Evolutionary conservation across 2,113 vertebrate genomes (phyloP).

Genomic region (Trinectes maculatus): DNA sequence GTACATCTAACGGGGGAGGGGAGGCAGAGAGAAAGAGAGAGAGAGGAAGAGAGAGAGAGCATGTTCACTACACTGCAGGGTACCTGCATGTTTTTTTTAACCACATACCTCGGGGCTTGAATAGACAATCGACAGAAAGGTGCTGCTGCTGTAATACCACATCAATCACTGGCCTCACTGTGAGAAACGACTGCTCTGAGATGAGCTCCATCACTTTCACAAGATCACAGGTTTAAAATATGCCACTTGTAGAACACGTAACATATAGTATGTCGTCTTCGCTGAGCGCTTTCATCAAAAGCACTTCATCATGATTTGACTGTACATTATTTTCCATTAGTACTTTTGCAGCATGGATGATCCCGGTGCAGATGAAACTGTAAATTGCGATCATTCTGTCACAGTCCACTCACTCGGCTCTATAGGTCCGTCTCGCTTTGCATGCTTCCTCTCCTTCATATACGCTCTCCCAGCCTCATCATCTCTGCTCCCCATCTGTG

Average conservation of each 20-base stretch:
- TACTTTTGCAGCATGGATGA: slow-evolving; percentile 5
- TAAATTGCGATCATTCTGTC: not conserved
- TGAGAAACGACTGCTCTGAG: slow-evolving; percentile 37
- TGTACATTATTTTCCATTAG: not conserved
- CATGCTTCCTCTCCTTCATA: slow-evolving; percentile 1
- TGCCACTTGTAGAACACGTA: slow-evolving; percentile 24
- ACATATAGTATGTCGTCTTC: not conserved
- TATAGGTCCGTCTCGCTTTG: not conserved
- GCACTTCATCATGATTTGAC: not conserved
- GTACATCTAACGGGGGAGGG: slow-evolving; percentile 46
- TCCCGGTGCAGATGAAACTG: slow-evolving; percentile 3
- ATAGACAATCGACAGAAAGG: slow-evolving; percentile 60
- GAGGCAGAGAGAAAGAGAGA: slow-evolving; percentile 9
- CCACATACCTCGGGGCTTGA: slow-evolving; percentile 62
- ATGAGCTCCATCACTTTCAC: slow-evolving; percentile 29
- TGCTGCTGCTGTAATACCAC: slow-evolving; percentile 27
- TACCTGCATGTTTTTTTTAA: slow-evolving; percentile 62
- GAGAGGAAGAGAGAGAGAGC: slow-evolving; percentile 9
- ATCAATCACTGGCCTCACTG: slow-evolving; percentile 51
- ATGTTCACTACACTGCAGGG: slow-evolving; percentile 63
- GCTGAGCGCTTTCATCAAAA: slow-evolving; percentile 13
- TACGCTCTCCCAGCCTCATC: not conserved
- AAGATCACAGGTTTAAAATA: slow-evolving; percentile 2
- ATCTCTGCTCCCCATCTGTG: slow-evolving; percentile 4
- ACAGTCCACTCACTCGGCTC: slow-evolving; percentile 5